Conservation (phyloP, 1,140 invertebrate genomes). For the Olivierus martensii region DNA sequence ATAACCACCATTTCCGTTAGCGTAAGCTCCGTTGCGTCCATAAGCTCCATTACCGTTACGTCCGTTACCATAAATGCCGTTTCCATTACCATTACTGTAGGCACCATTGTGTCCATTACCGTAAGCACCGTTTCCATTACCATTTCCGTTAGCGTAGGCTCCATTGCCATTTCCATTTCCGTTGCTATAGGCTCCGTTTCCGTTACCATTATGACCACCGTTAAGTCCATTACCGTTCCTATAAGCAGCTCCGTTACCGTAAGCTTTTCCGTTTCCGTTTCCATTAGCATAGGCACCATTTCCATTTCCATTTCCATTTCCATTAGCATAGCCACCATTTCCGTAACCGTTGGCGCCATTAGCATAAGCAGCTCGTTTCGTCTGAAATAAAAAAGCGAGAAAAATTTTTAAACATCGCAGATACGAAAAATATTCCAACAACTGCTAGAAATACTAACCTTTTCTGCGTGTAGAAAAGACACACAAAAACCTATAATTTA, state of each 20-base stretch:
- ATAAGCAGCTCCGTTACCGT: not conserved
- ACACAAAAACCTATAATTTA: no score
- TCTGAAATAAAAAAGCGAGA: no score
- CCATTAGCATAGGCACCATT: no score
- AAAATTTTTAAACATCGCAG: no score
- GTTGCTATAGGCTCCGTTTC: not conserved
- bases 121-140: not conserved
- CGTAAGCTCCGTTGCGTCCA: not conserved
- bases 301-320: not conserved
- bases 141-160: not conserved
- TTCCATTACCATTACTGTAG: not conserved
- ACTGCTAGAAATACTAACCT: no score
- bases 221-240: not conserved
- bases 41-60: not conserved
- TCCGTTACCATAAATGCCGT: not conserved
- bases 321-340: no score
- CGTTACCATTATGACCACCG: slow-evolving; percentile 18
- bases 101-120: not conserved
- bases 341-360: no score
- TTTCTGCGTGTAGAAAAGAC: no score
- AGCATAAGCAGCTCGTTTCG: no score
- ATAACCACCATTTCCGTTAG: not conserved
- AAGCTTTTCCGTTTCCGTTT: not conserved
- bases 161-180: not conserved
- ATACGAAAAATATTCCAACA: no score